Conservation (phyloP, 1,140 invertebrate genomes). For the Brachionus asplanchnoidis region DNA sequence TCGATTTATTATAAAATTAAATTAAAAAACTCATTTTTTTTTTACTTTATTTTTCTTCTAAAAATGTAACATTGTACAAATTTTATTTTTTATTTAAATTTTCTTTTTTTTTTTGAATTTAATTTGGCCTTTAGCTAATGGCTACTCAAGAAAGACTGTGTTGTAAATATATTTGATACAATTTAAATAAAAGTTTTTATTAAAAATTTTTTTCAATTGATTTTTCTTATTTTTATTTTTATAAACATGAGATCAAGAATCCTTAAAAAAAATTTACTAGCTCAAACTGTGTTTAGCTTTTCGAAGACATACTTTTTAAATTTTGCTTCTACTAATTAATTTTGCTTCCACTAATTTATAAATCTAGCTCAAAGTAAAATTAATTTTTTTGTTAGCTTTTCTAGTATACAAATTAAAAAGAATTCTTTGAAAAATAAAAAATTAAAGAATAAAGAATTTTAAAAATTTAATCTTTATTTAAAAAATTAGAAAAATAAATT, state of each 20-base stretch:
- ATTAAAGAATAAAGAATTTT: no score
- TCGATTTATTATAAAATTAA: no score
- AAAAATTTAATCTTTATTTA: no score
- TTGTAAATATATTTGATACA: slow-evolving; percentile 31
- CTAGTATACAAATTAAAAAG: neutral
- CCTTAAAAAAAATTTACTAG: no score
- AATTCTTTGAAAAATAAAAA: neutral
- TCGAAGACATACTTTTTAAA: neutral
- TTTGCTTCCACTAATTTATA: neutral
- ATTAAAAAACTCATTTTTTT: no score
- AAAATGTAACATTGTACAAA: no score
- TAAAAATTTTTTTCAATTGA: neutral
- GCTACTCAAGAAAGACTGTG: slow-evolving; percentile 3
- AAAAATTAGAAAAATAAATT: no score
- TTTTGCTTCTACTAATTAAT: neutral
- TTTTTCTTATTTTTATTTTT: no score
- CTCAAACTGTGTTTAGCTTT: no score
- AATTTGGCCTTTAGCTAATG: slow-evolving; percentile 11
- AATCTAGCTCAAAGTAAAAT: neutral
- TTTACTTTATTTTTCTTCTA: no score
- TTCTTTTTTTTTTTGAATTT: neutral
- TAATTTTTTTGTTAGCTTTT: neutral
- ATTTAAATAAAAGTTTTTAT: slow-evolving; percentile 27
- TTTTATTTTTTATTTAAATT: no score
- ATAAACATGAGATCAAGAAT: no score